phyloP scores from a whole-genome alignment of 2,113 vertebrate species.

The Mesembrinibis cayennensis region DNA sequence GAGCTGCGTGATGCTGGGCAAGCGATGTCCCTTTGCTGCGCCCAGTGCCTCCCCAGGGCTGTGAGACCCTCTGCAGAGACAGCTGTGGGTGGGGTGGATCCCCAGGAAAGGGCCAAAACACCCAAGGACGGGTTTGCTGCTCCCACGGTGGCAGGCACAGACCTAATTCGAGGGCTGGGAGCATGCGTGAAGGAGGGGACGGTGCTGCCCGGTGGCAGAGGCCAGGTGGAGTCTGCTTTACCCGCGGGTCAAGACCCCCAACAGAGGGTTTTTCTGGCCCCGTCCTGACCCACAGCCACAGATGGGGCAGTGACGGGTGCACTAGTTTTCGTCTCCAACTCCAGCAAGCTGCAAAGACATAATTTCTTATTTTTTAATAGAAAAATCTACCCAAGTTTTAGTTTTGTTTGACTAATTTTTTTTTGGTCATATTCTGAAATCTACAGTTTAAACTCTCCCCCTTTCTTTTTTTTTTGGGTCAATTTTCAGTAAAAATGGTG shows the following conservation, averaged over 20 bases:
- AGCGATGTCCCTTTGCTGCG: not conserved
- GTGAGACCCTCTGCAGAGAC: not conserved
- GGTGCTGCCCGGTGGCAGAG: not conserved
- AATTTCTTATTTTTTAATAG: not conserved
- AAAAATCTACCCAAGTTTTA: not conserved
- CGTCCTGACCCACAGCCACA: not conserved
- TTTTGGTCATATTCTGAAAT: not conserved
- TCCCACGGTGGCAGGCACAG: not conserved
- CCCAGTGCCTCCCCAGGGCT: not conserved
- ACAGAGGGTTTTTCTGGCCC: not conserved
- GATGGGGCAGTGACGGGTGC: not conserved
- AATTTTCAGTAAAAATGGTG: not conserved
- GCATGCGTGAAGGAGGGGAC: fast-evolving
- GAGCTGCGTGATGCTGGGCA: not conserved
- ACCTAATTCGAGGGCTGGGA: not conserved
- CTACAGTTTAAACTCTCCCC: not conserved
- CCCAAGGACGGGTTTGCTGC: not conserved
- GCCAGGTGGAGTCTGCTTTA: not conserved
- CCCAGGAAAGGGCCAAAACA: not conserved
- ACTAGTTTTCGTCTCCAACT: not conserved
- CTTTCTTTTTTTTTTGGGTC: not conserved
- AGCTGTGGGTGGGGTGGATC: not conserved
- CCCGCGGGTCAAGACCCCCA: no score
- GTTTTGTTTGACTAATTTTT: not conserved
- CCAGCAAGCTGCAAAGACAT: not conserved